phyloP scores from a whole-genome alignment of 2,888 invertebrate species.

The Steromphala cineraria region DNA sequence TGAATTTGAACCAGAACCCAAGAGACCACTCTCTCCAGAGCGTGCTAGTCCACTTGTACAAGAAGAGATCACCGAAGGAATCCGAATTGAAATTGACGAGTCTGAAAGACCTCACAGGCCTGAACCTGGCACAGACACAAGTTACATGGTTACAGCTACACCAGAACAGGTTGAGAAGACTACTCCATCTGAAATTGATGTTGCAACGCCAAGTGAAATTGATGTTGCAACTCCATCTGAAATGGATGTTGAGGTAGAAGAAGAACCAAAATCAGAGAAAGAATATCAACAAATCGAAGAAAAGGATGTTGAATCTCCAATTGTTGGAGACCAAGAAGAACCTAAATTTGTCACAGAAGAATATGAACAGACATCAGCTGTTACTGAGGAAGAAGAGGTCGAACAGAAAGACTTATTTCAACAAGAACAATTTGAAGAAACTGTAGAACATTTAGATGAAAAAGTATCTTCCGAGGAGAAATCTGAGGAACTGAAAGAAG shows the following conservation, averaged over 20 bases:
- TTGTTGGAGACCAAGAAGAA: background rate
- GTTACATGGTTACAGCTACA: background rate
- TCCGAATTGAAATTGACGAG: background rate
- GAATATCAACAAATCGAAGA: conserved; percentile 26
- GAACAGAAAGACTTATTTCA: background rate
- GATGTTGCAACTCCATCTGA: conserved; percentile 22
- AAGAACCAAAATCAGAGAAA: conserved; percentile 21
- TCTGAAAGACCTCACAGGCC: conserved; percentile 15
- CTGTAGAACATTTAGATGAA: background rate
- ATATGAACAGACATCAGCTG: background rate
- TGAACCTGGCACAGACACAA: conserved; percentile 1
- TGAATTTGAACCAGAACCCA: background rate
- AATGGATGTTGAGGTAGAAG: conserved; percentile 10
- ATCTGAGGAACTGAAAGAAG: background rate
- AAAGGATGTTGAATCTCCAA: conserved; percentile 13
- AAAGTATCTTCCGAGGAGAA: background rate
- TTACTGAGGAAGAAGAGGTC: background rate
- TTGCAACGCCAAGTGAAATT: conserved; percentile 17
- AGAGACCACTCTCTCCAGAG: background rate
- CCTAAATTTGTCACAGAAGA: background rate
- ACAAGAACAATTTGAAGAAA: background rate
- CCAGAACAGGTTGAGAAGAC: conserved; percentile 20
- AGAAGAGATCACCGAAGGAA: background rate
- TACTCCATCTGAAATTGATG: conserved; percentile 23
- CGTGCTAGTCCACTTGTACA: background rate